Conservation (phyloP, 1,140 invertebrate genomes). For the Dufourea novaeangliae region DNA sequence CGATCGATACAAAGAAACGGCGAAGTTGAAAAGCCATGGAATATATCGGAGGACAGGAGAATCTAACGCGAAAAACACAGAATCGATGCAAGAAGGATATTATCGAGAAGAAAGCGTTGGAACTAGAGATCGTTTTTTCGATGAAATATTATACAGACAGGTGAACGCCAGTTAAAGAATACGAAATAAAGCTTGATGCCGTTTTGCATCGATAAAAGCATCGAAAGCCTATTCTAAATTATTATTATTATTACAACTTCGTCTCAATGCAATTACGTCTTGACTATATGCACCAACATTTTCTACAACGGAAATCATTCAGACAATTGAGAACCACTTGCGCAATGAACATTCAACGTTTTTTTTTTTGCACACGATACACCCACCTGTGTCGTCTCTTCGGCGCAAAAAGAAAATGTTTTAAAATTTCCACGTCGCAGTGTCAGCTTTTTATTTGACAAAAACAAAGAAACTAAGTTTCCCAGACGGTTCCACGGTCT, state of each 20-base stretch:
- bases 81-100: neutral
- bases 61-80: neutral
- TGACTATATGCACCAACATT: too few species aligned
- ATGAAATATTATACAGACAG: neutral
- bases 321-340: too few species aligned
- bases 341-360: too few species aligned
- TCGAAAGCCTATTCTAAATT: neutral
- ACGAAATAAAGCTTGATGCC: neutral
- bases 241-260: too few species aligned
- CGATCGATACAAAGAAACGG: neutral
- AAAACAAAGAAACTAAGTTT: neutral
- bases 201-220: neutral
- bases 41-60: slow-evolving; percentile 6
- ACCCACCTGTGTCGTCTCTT: neutral
- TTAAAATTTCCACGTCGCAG: neutral
- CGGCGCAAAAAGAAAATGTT: too few species aligned
- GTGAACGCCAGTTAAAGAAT: too few species aligned
- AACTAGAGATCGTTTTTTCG: neutral
- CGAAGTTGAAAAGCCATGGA: neutral
- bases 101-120: too few species aligned
- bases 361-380: too few species aligned
- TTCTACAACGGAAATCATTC: too few species aligned
- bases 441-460: neutral
- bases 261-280: too few species aligned
- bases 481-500: neutral